These are phyloP conservation scores for Cryptosula pallasiana DNA, from an alignment of 2,888 invertebrate genomes.

Conservation along the genomic window DNA sequence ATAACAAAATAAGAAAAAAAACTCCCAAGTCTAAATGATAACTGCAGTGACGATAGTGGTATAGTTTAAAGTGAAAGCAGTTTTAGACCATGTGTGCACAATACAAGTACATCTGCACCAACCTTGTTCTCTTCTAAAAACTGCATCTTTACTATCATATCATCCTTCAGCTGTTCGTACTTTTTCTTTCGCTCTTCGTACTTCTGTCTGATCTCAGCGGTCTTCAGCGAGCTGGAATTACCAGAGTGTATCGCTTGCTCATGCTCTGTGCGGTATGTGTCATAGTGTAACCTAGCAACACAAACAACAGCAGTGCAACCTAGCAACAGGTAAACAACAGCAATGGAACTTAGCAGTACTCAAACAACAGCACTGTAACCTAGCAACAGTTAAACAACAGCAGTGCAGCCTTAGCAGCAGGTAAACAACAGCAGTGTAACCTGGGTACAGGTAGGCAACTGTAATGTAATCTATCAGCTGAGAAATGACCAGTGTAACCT, in stretches of 20 bases:
- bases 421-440: background rate
- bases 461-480: background rate
- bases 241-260: conserved; percentile 31
- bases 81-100: too few species aligned
- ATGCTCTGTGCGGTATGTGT: conserved; percentile 86
- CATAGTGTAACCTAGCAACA: conserved; percentile 81
- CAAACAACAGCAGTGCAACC: background rate
- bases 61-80: too few species aligned
- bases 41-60: too few species aligned
- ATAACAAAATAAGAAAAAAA: too few species aligned
- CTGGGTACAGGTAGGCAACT: background rate
- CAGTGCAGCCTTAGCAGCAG: background rate
- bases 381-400: background rate
- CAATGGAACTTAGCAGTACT: background rate
- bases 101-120: too few species aligned
- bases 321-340: background rate
- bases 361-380: background rate
- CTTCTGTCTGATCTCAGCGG: conserved; percentile 75
- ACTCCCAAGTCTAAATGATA: too few species aligned
- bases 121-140: conserved; percentile 96
- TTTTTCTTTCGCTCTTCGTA: conserved; percentile 79
- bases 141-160: conserved; percentile 90
- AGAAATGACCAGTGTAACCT: background rate
- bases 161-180: conserved; percentile 86
- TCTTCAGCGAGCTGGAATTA: conserved; percentile 55